phyloP scores from a whole-genome alignment of 2,888 invertebrate species.

The Apoda limacodes region DNA sequence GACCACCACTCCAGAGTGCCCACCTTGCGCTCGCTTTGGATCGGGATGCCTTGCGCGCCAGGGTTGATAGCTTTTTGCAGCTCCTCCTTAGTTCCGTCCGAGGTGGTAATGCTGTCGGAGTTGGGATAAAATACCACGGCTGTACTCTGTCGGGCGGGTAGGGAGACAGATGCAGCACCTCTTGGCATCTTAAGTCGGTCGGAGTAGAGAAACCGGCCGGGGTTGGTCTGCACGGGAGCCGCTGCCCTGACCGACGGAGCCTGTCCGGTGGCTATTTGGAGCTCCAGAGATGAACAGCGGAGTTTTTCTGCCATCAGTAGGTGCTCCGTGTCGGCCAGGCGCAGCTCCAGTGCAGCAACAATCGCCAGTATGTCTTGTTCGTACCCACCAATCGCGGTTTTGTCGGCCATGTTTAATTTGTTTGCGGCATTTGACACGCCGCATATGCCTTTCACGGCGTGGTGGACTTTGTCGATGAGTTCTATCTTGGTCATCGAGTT shows the following conservation, averaged over 20 bases:
- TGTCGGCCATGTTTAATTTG: conserved; percentile 10
- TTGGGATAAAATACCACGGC: conserved; percentile 12
- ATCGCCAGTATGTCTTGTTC: conserved; percentile 1
- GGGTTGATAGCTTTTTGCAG: background rate
- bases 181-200: background rate
- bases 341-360: conserved; percentile 1
- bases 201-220: no score
- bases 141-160: conserved; percentile 3
- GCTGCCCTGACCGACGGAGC: background rate
- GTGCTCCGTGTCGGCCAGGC: background rate
- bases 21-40: background rate
- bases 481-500: background rate
- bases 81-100: conserved; percentile 1
- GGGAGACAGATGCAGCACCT: background rate
- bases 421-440: conserved; percentile 4
- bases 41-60: background rate
- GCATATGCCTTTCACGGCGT: conserved; percentile 6
- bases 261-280: background rate
- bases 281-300: background rate
- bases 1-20: no score
- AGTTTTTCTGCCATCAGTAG: background rate
- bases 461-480: conserved; percentile 4
- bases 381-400: background rate
- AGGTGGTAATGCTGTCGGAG: background rate
- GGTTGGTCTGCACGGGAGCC: background rate